A percentile compares a stretch with the other conserved stretches of the same genome.
Conservation (phyloP, 2,113 vertebrate genomes). For the Microtus pennsylvanicus region DNA sequence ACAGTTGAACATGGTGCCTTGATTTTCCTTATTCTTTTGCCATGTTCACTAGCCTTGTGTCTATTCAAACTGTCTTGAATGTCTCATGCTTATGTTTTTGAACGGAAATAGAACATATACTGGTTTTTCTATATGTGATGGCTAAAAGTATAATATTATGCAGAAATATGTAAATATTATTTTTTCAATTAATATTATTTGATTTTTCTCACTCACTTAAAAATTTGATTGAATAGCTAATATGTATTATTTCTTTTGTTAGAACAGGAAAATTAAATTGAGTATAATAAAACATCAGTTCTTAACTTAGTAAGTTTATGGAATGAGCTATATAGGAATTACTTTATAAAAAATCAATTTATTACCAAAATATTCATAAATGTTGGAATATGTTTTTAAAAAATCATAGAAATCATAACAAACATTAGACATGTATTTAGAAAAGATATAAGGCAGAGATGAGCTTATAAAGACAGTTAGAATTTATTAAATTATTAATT, state of each 20-base stretch:
- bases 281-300: background rate
- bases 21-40: background rate
- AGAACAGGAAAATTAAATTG: background rate
- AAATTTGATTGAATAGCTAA: background rate
- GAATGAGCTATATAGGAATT: background rate
- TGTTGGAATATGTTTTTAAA: background rate
- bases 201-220: background rate
- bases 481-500: background rate
- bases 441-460: background rate
- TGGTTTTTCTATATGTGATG: background rate
- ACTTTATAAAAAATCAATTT: background rate
- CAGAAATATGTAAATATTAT: background rate
- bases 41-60: background rate
- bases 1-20: background rate
- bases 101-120: background rate
- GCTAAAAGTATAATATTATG: background rate
- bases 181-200: constrained; percentile 9
- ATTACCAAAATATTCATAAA: constrained; percentile 15
- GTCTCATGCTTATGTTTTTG: background rate
- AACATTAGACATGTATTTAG: background rate
- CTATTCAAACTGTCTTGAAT: background rate
- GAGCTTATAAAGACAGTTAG: background rate
- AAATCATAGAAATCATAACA: background rate
- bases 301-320: background rate
- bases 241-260: background rate